Conservation (phyloP, 1,140 invertebrate species). For the Euura lappo region DNA sequence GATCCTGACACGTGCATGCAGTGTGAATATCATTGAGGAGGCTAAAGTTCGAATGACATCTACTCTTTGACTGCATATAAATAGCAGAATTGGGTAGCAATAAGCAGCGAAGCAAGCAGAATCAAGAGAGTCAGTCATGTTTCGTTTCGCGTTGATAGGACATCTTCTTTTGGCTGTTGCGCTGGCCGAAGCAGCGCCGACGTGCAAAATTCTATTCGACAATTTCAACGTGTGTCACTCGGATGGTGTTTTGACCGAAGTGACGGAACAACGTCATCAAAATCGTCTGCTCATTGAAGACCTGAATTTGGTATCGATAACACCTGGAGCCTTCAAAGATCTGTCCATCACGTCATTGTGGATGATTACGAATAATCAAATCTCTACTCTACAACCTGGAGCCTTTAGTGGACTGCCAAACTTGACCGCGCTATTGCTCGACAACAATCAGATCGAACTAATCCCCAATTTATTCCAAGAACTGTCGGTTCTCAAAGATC, state of each 20-base stretch:
- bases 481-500: constrained; percentile 2
- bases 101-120: not conserved
- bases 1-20: no score
- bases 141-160: not conserved
- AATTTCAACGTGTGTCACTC: not conserved
- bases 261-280: not conserved
- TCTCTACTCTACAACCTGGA: constrained; percentile 13
- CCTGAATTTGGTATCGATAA: not conserved
- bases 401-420: constrained; percentile 28
- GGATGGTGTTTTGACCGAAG: not conserved
- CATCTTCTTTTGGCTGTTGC: not conserved
- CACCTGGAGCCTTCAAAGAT: not conserved
- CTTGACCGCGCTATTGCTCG: constrained; percentile 18
- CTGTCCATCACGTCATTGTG: not conserved
- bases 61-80: no score
- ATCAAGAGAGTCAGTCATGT: not conserved
- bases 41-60: no score
- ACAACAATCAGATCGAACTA: constrained; percentile 23
- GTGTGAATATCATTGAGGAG: no score
- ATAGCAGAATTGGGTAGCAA: no score
- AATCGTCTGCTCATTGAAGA: not conserved
- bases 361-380: constrained; percentile 23
- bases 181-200: not conserved
- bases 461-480: constrained; percentile 27
- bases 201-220: not conserved